Base-by-base conservation (phyloP, 1,140 invertebrate species). In the Euura lappo region DNA sequence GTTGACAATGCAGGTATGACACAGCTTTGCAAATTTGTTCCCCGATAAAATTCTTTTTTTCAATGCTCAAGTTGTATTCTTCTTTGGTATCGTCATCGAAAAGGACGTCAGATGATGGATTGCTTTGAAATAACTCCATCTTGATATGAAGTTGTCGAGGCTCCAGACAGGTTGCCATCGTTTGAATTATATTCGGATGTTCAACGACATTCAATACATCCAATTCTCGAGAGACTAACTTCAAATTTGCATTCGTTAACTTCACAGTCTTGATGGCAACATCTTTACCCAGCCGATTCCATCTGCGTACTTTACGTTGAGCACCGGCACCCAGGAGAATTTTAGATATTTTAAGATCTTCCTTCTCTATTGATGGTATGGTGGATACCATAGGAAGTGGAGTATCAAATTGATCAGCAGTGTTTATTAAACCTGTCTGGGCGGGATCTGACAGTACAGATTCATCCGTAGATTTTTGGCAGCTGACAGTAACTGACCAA, bases 131-230 rank as follows among this genome's bases (percentile, higher is more conserved):
- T 10, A 68, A 11, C 42, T 68, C 67, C 67, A 68, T 42, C 46
- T 5, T 0, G n/a, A 68, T 68, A 42, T 68, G 43, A 28, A 68
- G 4, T 68, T 68, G n/a, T 11, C 10, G 44, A 10, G 10, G 4
- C 44, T 68, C 5, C 11, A 68, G 44, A 11, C 11, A 68, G 4
- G 46, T 11, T 68, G 67, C 67, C 8, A 68, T 68, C 11, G 46
- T 11, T 42, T 68, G 67, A 43, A 68, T 68, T 11, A 68, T 11
- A 42, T 68, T 68, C 4, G 67, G 67, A 68, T 68, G 67, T 8
- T 68, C 11, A 42, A 68, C 5, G 42, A 7, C 45, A 42, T 68
- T 45, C 8, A 68, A 42, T 11, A 43, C 46, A 7, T 68, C 42
- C 10, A 68, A 7, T 43, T 68, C 67, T 42, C 67, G 67, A 44